phyloP scores from a whole-genome alignment of 2,113 vertebrate species.

The Nesogale talazaci region DNA sequence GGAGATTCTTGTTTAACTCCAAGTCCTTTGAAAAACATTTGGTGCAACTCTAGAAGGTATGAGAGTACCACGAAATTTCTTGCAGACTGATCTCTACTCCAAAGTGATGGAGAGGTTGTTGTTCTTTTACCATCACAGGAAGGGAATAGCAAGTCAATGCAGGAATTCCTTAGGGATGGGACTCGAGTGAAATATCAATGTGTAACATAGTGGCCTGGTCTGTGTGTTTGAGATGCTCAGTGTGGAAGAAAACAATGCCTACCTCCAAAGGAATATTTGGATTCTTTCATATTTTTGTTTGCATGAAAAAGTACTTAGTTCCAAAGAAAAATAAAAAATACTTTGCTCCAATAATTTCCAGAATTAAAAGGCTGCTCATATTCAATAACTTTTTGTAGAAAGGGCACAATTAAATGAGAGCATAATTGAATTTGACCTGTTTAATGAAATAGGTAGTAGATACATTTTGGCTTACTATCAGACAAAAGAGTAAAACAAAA shows the following conservation, averaged over 20 bases:
- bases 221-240: background rate
- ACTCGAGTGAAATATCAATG: background rate
- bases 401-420: conserved; percentile 47
- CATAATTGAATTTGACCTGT: conserved; percentile 47
- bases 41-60: background rate
- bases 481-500: conserved; percentile 67
- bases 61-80: background rate
- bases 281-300: background rate
- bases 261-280: background rate
- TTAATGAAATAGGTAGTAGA: conserved; percentile 36
- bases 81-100: background rate
- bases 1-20: background rate
- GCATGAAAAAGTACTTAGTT: background rate
- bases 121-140: background rate
- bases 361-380: conserved; percentile 44
- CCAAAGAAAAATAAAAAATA: too few relatives aligned
- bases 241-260: background rate
- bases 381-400: conserved; percentile 64
- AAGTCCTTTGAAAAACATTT: background rate
- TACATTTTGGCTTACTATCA: conserved; percentile 42
- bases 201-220: background rate
- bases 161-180: background rate
- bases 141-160: background rate
- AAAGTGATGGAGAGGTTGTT: background rate
- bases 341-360: conserved; percentile 33